Conservation (phyloP, 2,888 invertebrate genomes). For the Carabus problematicus region DNA sequence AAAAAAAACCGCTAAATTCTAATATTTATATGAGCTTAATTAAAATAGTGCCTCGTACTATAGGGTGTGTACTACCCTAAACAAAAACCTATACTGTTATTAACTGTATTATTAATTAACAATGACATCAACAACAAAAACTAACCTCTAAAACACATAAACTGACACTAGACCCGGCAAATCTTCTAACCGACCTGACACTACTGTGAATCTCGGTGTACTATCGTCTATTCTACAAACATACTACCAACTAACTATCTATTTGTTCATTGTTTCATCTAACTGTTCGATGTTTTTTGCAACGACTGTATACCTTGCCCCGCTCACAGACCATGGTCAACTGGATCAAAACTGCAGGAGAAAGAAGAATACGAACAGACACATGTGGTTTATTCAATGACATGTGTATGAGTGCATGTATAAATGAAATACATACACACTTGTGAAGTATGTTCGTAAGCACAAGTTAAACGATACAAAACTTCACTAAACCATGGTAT, state of each 20-base stretch:
- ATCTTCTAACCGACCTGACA: too few species aligned
- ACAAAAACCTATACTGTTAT: constrained; percentile 33
- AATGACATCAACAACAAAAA: not conserved
- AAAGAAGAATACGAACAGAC: not conserved
- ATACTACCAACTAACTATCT: constrained; percentile 21
- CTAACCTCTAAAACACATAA: not conserved
- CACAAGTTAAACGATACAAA: constrained; percentile 38
- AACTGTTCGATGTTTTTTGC: constrained; percentile 23
- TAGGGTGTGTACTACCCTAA: constrained; percentile 43
- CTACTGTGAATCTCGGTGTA: too few species aligned
- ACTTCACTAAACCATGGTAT: not conserved
- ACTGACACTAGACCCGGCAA: constrained; percentile 31
- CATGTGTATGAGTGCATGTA: constrained; percentile 33
- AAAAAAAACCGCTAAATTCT: constrained; percentile 40
- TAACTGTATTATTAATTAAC: constrained; percentile 20
- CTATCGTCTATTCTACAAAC: too few species aligned
- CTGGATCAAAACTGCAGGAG: constrained; percentile 22
- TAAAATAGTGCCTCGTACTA: constrained; percentile 71
- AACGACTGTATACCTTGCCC: not conserved
- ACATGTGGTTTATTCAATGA: not conserved
- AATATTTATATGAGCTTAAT: constrained; percentile 72
- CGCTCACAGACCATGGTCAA: not conserved
- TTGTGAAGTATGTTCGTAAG: constrained; percentile 24
- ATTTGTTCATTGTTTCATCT: constrained; percentile 20
- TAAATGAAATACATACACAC: constrained; percentile 28